phyloP scores from a whole-genome alignment of 2,888 invertebrate species.

The Drosophila tripunctata region DNA sequence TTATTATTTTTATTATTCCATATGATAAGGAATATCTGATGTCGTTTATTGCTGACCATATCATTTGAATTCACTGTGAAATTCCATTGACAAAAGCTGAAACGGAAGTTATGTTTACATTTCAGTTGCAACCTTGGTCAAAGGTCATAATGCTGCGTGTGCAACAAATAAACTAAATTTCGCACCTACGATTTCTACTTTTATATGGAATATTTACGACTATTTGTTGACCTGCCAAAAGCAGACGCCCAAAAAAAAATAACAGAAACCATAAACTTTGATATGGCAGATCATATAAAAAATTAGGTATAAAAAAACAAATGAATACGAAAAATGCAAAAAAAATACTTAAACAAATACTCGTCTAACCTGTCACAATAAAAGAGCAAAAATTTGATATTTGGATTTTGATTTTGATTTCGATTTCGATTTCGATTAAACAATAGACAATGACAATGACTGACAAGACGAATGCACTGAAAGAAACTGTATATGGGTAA shows the following conservation, averaged over 20 bases:
- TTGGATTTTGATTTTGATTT: too few species aligned
- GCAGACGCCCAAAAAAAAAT: constrained; percentile 25
- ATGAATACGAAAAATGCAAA: not conserved
- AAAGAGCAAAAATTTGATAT: constrained; percentile 50
- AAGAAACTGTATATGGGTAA: too few species aligned
- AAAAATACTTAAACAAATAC: constrained; percentile 37
- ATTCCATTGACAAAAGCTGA: constrained; percentile 52
- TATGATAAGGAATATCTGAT: constrained; percentile 45
- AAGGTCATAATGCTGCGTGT: constrained; percentile 30
- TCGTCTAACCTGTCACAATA: constrained; percentile 57
- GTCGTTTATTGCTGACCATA: constrained; percentile 42
- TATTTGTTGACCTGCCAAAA: constrained; percentile 2
- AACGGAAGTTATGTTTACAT: constrained; percentile 53
- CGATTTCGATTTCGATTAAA: constrained; percentile 41
- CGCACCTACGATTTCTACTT: constrained; percentile 12
- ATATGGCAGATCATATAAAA: constrained; percentile 1
- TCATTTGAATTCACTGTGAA: constrained; percentile 21
- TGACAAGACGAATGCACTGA: constrained; percentile 34
- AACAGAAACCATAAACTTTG: constrained; percentile 25
- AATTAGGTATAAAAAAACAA: not conserved
- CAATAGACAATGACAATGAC: constrained; percentile 40
- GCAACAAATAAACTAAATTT: constrained; percentile 15
- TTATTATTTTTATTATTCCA: constrained; percentile 4
- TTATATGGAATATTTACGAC: constrained; percentile 19
- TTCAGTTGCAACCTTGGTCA: constrained; percentile 14